Percentiles rank a stretch among this genome's conserved stretches.
phyloP scores from a whole-genome alignment of 2,888 invertebrate genomes.

The Suillia variegata region DNA sequence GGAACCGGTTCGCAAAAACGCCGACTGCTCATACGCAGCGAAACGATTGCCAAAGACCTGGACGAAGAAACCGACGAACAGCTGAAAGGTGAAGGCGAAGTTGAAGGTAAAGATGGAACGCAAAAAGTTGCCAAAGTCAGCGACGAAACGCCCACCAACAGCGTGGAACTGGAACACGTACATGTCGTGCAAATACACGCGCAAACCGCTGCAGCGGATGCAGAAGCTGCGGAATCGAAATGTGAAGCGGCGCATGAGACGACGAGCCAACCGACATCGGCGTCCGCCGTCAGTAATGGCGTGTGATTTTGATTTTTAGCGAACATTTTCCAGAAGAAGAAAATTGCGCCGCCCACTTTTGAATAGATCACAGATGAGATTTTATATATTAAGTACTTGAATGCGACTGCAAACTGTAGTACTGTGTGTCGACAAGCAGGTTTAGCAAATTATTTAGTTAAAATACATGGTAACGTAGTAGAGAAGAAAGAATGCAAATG shows the following conservation, averaged over 20 bases:
- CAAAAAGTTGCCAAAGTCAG: slow-evolving; percentile 15
- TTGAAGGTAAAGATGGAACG: no score
- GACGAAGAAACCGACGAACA: slow-evolving; percentile 39
- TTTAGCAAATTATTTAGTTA: neutral
- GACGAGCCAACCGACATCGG: no score
- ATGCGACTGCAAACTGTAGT: no score
- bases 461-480: no score
- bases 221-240: slow-evolving; percentile 11
- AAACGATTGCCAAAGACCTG: slow-evolving; percentile 50
- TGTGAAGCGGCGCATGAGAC: neutral
- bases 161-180: slow-evolving; percentile 33
- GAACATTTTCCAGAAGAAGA: slow-evolving; percentile 42
- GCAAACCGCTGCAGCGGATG: neutral
- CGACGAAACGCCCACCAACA: slow-evolving; percentile 6
- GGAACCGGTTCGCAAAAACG: slow-evolving; percentile 34
- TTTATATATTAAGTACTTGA: no score
- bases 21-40: slow-evolving; percentile 50
- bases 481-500: no score
- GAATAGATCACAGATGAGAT: no score
- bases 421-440: neutral
- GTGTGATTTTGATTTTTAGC: slow-evolving; percentile 47
- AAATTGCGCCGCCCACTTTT: no score
- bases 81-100: neutral
- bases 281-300: no score
- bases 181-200: slow-evolving; percentile 34